Evolutionary conservation across 2,113 vertebrate species (phyloP).

Genomic region (Tachysurus vachellii): DNA sequence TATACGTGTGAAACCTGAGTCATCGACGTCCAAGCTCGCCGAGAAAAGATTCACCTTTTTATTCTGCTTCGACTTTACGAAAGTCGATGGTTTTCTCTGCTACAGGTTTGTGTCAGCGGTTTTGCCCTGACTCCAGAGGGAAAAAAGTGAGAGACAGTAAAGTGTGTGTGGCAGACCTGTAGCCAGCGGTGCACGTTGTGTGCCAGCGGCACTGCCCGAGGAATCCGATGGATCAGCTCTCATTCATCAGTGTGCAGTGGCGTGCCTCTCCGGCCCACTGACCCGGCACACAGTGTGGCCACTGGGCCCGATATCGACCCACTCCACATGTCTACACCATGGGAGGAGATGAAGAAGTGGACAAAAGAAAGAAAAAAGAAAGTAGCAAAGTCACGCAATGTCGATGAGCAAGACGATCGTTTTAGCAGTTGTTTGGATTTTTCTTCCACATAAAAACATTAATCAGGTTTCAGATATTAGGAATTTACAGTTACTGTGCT

Average conservation of each 20-base stretch:
- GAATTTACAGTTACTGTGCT: not conserved
- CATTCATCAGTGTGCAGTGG: slow-evolving; percentile 30
- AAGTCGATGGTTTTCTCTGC: not conserved
- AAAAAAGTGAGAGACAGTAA: slow-evolving; percentile 7
- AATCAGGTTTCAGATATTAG: too few relatives aligned
- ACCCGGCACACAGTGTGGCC: slow-evolving; percentile 37
- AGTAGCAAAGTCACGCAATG: not conserved
- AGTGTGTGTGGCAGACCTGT: slow-evolving; percentile 11
- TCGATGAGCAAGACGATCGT: not conserved
- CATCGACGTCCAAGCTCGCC: not conserved
- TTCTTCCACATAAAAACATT: too few relatives aligned
- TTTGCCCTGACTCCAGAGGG: not conserved
- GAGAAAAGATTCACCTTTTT: not conserved
- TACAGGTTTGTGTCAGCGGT: slow-evolving; percentile 1
- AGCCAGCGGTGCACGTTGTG: slow-evolving; percentile 11
- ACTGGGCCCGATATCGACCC: slow-evolving; percentile 34
- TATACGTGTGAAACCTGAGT: not conserved
- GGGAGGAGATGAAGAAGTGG: not conserved
- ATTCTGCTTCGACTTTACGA: not conserved
- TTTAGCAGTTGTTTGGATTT: not conserved
- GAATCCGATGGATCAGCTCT: slow-evolving; percentile 33
- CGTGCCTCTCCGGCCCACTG: slow-evolving; percentile 38
- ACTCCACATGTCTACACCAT: not conserved
- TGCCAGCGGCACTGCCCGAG: slow-evolving; percentile 10
- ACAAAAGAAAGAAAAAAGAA: not conserved